Base-by-base conservation (phyloP, 1,140 invertebrate species). In the Drosophila pallidifrons region DNA sequence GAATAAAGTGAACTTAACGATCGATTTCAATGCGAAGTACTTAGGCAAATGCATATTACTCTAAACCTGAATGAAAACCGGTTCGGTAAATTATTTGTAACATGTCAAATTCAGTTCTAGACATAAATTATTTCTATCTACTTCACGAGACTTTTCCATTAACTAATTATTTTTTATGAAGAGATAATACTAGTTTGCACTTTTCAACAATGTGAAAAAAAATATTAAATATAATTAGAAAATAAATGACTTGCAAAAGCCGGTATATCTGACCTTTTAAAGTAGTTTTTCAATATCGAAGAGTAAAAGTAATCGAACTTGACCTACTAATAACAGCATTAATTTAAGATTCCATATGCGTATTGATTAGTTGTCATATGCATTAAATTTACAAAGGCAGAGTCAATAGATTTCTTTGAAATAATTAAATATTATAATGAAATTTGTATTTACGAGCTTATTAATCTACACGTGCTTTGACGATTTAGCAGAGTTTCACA, bases 11-110 rank as follows among this genome's bases (percentile, higher is more conserved):
- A 67, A 41, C 54, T 3, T 38, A 60, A 15, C 20, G 54, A 64
- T 80, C 58, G 65, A 64, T 55, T 75, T 32, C 58, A 79, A 61
- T 49, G 58, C 45, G 59, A 69, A 68, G 59, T 66, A 61, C 30
- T 38, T 10, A 11, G 20, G 3, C 8, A 38, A 3, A 1, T 38
- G 35, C 6, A 38, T 10, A 1, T 6, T 13, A 28, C 7, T 30
- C 49, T 52, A n/a, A 35, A 47, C 28, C 25, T 30, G 5, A 57
- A 65, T 5, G 15, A 25, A 35, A 67, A 38, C 65, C 43, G 30
- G 65, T 46, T 47, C n/a, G 1, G 30, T 10, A 52, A 57, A 10
- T 2, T 20, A n/a, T n/a, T 7, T 3, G 8, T 13, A 54, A 32
- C 43, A 3, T 60, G n/a, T 25, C 5, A 5, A 5, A 59, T 20